Percentiles rank a stretch among this genome's conserved stretches.
phyloP scores from a whole-genome alignment of 2,888 invertebrate genomes.

The Hemicrepidius hirtus region DNA sequence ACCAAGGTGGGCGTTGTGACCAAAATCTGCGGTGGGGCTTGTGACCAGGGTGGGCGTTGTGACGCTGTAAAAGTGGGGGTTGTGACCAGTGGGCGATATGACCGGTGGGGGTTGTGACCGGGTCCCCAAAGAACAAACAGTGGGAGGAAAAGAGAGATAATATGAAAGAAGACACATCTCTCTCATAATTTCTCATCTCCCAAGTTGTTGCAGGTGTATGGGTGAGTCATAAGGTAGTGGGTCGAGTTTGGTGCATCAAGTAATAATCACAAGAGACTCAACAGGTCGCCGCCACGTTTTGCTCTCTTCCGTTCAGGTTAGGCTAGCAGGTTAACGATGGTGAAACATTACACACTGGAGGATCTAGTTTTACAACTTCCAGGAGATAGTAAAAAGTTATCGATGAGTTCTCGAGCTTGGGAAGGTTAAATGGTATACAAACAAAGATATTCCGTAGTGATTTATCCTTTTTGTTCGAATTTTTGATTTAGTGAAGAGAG shows the following conservation, averaged over 20 bases:
- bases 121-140: no score
- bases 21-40: no score
- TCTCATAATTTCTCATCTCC: constrained; percentile 20
- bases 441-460: neutral
- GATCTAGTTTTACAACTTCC: constrained; percentile 30
- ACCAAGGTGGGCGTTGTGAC: no score
- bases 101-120: no score
- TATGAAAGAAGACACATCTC: neutral
- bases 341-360: constrained; percentile 22
- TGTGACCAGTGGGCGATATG: no score
- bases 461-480: neutral
- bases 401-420: neutral
- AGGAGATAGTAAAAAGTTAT: constrained; percentile 33
- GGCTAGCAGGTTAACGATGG: constrained; percentile 35
- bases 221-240: constrained; percentile 11
- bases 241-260: constrained; percentile 18
- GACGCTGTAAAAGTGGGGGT: no score
- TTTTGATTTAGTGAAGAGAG: no score
- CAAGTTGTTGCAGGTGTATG: constrained; percentile 29
- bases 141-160: neutral
- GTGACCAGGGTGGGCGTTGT: no score
- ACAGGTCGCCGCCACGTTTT: constrained; percentile 32
- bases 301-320: constrained; percentile 37
- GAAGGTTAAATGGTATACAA: constrained; percentile 3
- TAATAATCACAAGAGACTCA: constrained; percentile 18